phyloP scores from a whole-genome alignment of 2,888 invertebrate genomes.

The Spicauda simplicius region DNA sequence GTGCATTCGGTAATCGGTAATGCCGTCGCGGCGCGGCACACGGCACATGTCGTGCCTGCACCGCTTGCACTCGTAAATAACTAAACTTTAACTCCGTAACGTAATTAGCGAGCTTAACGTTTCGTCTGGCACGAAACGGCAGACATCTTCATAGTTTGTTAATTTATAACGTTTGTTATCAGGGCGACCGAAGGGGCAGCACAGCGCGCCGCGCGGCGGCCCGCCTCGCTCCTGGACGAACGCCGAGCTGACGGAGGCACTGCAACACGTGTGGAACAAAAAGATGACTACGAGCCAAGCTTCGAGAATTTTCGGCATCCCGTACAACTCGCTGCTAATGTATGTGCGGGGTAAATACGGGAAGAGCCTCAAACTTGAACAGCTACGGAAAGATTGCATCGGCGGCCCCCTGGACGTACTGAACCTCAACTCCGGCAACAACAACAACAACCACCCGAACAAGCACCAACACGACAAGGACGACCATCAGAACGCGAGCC shows the following conservation, averaged over 20 bases:
- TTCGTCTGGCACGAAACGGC: constrained; percentile 44
- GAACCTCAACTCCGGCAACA: constrained; percentile 86
- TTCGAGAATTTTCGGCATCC: constrained; percentile 95
- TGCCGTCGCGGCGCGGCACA: constrained; percentile 62
- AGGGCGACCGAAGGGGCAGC: constrained; percentile 95
- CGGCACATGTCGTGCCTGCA: constrained; percentile 74
- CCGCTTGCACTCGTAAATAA: constrained; percentile 72
- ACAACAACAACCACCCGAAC: constrained; percentile 83
- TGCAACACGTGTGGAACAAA: constrained; percentile 97
- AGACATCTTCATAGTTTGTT: constrained; percentile 16
- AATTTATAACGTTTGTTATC: constrained; percentile 45
- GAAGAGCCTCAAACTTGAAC: constrained; percentile 95
- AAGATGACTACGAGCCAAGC: constrained; percentile 97
- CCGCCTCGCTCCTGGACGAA: constrained; percentile 97
- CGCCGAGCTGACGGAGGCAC: constrained; percentile 94
- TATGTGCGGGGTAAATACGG: constrained; percentile 97
- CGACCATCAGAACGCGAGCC: constrained; percentile 72
- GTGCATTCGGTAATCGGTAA: constrained; percentile 63
- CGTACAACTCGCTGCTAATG: constrained; percentile 96
- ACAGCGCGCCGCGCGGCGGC: constrained; percentile 95
- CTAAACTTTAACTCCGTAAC: constrained; percentile 56
- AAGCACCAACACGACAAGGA: constrained; percentile 85
- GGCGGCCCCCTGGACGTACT: constrained; percentile 91
- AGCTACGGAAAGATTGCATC: constrained; percentile 94
- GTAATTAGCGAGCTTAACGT: constrained; percentile 69